Evolutionary conservation across 2,888 invertebrate genomes (phyloP), one percentile per base, ranked within the genome.

Genomic region (Drosophila cognata): DNA sequence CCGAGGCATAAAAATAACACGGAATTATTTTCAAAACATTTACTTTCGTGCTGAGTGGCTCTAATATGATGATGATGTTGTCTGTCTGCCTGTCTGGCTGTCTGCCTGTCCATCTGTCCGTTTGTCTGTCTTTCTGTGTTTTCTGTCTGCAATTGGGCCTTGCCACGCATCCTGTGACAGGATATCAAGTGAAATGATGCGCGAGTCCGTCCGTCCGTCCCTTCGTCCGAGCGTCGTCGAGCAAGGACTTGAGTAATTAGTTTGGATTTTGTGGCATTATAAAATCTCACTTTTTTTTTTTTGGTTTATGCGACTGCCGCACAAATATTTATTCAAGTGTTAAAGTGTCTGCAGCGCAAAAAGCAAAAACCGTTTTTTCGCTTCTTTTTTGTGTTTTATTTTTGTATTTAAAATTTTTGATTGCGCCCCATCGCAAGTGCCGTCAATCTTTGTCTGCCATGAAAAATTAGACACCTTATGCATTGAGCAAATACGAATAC

Each of bases 291-390:
- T 3, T 21, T 18, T 10, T 4, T 28, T 41, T 56, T 56, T 57
- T 56, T n/a, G 56, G 77, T 59, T 35, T 59, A 16, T 16, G 67
- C 68, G 71, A 70, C 81, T 58, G 72, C 58, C 67, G 57, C 76
- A 90, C 77, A 89, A 81, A 89, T 91, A 91, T 91, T 91, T 92
- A 91, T 88, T 92, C 91, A 91, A 91, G 91, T 91, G 91, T 91
- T 91, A 78, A 91, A 92, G 82, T 84, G 83, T 84, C 89, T 87
- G 82, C 84, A 62, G 56, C 74, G 72, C 73, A 75, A 51, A 56
- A 61, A 74, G 66, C 59, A 68, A 69, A 65, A 80, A 76, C 59
- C 63, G 65, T 70, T 71, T 71, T 63, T 65, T 59, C 67, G 2
- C 33, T 41, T 16, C 28, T 63, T 29, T 18, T 53, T 41, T 43